Percentiles rank a stretch among this genome's conserved stretches.
Evolutionary conservation across 2,113 vertebrate species (phyloP).

Genomic region (Cottus gobio): DNA sequence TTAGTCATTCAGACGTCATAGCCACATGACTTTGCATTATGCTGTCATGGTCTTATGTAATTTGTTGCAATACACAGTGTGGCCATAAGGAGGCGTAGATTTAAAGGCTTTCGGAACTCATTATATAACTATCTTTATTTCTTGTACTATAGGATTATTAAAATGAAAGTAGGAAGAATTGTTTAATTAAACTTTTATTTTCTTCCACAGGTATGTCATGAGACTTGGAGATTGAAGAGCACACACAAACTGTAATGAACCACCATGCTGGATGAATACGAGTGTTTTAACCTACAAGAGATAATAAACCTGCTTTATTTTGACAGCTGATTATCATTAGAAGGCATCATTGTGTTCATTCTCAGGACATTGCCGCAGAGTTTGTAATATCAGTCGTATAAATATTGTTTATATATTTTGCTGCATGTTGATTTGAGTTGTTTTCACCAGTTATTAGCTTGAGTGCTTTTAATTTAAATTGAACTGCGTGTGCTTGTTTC

Average conservation of each 20-base stretch:
- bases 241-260: slow-evolving; percentile 1
- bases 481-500: neutral
- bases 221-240: slow-evolving; percentile 38
- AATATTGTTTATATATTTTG: slow-evolving; percentile 74
- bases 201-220: slow-evolving; percentile 75
- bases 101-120: neutral
- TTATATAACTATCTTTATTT: neutral
- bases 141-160: neutral
- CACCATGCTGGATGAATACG: slow-evolving; percentile 9
- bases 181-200: neutral
- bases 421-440: slow-evolving; percentile 32
- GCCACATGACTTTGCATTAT: slow-evolving; percentile 7
- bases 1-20: neutral
- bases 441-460: neutral
- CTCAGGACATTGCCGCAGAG: slow-evolving; percentile 42
- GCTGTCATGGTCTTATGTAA: neutral
- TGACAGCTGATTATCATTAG: slow-evolving; percentile 35
- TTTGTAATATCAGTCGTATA: slow-evolving; percentile 60
- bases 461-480: slow-evolving; percentile 44
- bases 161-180: accelerated
- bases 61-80: slow-evolving; percentile 19
- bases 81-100: slow-evolving; percentile 5
- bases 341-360: slow-evolving; percentile 4
- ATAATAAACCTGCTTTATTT: slow-evolving; percentile 53
- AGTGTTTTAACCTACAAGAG: slow-evolving; percentile 27